phyloP scores from a whole-genome alignment of 2,888 invertebrate genomes.

The Leucophenga maculata region DNA sequence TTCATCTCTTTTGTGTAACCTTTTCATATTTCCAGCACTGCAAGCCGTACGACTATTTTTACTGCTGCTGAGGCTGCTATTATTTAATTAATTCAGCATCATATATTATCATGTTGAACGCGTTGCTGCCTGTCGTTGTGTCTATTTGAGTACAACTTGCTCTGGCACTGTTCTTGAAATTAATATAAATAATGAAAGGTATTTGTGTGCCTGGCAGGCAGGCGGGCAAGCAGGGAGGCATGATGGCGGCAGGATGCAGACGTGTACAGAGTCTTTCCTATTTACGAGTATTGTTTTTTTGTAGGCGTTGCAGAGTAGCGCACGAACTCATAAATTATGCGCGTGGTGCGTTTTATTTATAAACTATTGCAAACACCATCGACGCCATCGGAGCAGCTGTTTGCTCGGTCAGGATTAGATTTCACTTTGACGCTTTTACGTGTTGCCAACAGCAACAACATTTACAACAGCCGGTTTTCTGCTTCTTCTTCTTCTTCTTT shows the following conservation, averaged over 20 bases:
- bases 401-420: not conserved
- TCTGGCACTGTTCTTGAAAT: conserved; percentile 6
- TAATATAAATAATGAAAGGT: conserved; percentile 23
- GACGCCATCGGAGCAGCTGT: conserved; percentile 10
- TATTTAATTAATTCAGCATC: conserved; percentile 16
- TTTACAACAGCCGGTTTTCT: not conserved
- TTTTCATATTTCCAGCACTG: no score
- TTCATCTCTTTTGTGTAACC: not conserved
- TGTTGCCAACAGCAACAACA: not conserved
- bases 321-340: conserved; percentile 15
- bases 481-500: no score
- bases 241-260: no score
- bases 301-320: no score
- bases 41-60: no score
- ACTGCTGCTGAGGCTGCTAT: no score
- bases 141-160: not conserved
- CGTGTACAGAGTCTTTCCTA: no score
- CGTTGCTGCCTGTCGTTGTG: not conserved
- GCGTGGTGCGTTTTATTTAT: conserved; percentile 16
- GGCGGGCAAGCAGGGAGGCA: no score
- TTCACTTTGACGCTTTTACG: conserved; percentile 10
- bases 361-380: conserved; percentile 10
- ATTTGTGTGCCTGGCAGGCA: conserved; percentile 14
- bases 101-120: not conserved
- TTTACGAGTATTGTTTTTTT: no score